These are phyloP conservation scores for Hippocampus mohnikei DNA, from an alignment of 2,113 vertebrate genomes.

Conservation along the genomic window DNA sequence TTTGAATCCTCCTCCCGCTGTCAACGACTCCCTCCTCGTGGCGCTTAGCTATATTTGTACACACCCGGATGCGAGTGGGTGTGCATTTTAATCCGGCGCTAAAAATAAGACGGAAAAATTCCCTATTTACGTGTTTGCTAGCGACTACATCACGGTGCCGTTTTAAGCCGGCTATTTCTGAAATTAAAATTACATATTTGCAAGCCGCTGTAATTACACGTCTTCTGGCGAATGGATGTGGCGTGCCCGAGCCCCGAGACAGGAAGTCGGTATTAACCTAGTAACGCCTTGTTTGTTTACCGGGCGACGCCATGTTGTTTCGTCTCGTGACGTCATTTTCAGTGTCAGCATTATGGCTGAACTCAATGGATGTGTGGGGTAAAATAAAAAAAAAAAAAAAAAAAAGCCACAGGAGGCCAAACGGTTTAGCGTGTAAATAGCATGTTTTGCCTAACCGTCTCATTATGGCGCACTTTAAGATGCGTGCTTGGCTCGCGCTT, in stretches of 20 bases:
- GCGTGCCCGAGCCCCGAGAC: not conserved
- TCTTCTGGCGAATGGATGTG: not conserved
- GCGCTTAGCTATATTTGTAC: not conserved
- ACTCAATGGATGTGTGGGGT: too few relatives aligned
- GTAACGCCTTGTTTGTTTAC: slow-evolving; percentile 11
- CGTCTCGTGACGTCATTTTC: not conserved
- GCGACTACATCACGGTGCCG: not conserved
- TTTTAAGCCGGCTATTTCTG: slow-evolving; percentile 7
- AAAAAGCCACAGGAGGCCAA: slow-evolving; percentile 47
- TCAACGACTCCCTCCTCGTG: not conserved
- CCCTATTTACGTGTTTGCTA: slow-evolving; percentile 13
- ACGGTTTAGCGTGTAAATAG: slow-evolving; percentile 40
- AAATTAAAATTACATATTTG: slow-evolving; percentile 15
- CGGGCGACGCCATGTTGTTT: not conserved
- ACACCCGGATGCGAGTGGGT: not conserved
- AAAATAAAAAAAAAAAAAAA: not conserved
- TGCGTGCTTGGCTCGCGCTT: slow-evolving; percentile 14
- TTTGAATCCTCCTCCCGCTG: not conserved
- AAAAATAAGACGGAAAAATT: slow-evolving; percentile 5
- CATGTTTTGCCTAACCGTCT: slow-evolving; percentile 39
- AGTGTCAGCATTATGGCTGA: not conserved
- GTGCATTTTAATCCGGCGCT: not conserved
- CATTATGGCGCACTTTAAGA: slow-evolving; percentile 46
- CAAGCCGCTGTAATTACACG: slow-evolving; percentile 6
- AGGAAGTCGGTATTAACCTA: slow-evolving; percentile 11